A percentile compares a stretch with the other conserved stretches of the same genome.
These are phyloP conservation scores for Nomada ferruginata DNA, from an alignment of 2,888 invertebrate genomes.

Conservation along the genomic window DNA sequence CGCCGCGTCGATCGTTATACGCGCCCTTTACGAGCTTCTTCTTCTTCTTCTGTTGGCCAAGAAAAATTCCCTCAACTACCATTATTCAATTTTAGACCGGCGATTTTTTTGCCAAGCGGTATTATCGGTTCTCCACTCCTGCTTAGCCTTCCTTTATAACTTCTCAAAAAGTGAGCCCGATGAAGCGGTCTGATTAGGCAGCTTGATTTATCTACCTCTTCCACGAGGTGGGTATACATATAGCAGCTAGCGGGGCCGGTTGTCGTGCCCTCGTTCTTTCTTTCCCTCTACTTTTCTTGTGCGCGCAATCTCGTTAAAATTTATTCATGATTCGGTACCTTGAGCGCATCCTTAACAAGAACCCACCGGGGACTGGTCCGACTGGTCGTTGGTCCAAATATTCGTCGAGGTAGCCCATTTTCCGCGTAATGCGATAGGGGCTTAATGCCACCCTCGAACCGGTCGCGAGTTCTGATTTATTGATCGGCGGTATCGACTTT, in stretches of 20 bases:
- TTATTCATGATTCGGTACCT: slow-evolving; percentile 77
- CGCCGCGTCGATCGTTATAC: neutral
- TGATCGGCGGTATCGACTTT: slow-evolving; percentile 71
- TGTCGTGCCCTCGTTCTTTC: slow-evolving; percentile 13
- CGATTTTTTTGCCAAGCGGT: slow-evolving; percentile 29
- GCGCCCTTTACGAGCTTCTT: neutral
- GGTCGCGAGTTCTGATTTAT: slow-evolving; percentile 69
- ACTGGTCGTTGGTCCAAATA: slow-evolving; percentile 73
- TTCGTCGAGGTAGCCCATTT: slow-evolving; percentile 69
- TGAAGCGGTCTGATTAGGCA: slow-evolving; percentile 79
- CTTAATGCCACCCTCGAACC: slow-evolving; percentile 69
- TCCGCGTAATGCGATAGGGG: slow-evolving; percentile 71
- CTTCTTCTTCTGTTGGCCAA: neutral
- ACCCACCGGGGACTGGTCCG: slow-evolving; percentile 67
- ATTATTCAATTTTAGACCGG: slow-evolving; percentile 39
- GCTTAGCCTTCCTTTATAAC: slow-evolving; percentile 66
- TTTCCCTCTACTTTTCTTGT: slow-evolving; percentile 37
- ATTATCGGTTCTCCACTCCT: slow-evolving; percentile 19
- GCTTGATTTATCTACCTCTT: slow-evolving; percentile 75
- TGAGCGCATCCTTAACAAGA: slow-evolving; percentile 59
- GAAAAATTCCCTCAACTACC: slow-evolving; percentile 22
- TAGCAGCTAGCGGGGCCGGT: slow-evolving; percentile 6
- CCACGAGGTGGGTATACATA: slow-evolving; percentile 22
- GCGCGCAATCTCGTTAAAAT: slow-evolving; percentile 77
- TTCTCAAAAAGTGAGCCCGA: slow-evolving; percentile 77